A percentile compares a stretch with the other conserved stretches of the same genome.
Evolutionary conservation across 2,888 invertebrate species (phyloP).

Genomic region (Gandaritis pyraliata): DNA sequence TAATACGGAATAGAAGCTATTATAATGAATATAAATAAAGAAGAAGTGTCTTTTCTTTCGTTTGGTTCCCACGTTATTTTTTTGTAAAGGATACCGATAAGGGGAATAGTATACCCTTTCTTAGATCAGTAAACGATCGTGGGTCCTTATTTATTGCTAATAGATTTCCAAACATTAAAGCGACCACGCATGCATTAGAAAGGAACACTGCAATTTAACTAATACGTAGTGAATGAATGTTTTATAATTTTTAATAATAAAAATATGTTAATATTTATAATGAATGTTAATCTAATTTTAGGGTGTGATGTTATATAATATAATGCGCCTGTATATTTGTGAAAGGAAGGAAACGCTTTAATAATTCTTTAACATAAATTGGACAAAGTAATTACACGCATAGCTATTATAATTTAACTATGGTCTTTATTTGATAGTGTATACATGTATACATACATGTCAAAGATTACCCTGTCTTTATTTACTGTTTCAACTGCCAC

Average conservation of each 20-base stretch:
- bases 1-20: conserved; percentile 61
- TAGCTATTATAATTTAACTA: too few species aligned
- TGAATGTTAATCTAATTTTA: conserved; percentile 13
- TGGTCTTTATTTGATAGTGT: too few species aligned
- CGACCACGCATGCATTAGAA: conserved; percentile 68
- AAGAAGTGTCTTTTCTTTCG: conserved; percentile 74
- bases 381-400: too few species aligned
- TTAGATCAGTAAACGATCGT: conserved; percentile 73
- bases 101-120: conserved; percentile 81
- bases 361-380: too few species aligned
- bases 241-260: conserved; percentile 23
- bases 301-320: conserved; percentile 21
- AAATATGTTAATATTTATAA: conserved; percentile 27
- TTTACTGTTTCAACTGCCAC: too few species aligned
- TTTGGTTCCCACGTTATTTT: conserved; percentile 80
- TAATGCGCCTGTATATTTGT: background rate
- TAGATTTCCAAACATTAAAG: conserved; percentile 75
- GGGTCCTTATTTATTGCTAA: conserved; percentile 80
- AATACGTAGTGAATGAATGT: conserved; percentile 42
- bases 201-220: conserved; percentile 54
- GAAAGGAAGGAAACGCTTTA: conserved; percentile 1
- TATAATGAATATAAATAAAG: conserved; percentile 70
- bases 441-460: too few species aligned
- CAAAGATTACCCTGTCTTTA: too few species aligned
- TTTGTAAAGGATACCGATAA: conserved; percentile 78